Base-by-base conservation (phyloP, 2,113 vertebrate genomes). In the Cyrtonyx montezumae region DNA sequence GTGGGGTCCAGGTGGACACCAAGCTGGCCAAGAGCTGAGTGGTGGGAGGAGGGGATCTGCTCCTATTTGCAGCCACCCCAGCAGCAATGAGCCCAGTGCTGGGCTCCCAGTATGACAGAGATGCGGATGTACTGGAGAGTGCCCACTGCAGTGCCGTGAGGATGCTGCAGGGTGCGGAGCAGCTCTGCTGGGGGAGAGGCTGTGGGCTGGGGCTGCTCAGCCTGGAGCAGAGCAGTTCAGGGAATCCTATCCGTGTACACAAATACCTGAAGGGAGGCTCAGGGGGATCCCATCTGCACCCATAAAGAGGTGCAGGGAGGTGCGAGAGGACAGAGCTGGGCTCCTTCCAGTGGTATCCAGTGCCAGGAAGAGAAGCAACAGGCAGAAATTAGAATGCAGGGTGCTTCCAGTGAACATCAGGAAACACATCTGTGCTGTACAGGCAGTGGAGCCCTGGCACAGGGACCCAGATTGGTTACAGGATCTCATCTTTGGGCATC, bases 401-500 rank as follows among this genome's bases (percentile, higher is more conserved):
- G n/a, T n/a, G 36, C 25, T 58, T 51, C 43, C 61, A 25, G n/a
- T 26, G 65, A 34, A 8, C 36, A 45, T 5, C 20, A 26, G 70
- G 43, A 58, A n/a, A 58, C 22, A 3, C 66, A 25, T 74, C 16
- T 19, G 4, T 22, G 28, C 32, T 8, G 62, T 18, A 74, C 40
- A n/a, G 6, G 5, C 30, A n/a, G 15, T 18, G 2, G 45, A 61
- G 5, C 13, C 2, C 10, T 1, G 37, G 46, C 46, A 8, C 22
- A 21, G 37, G 37, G 45, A 30, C 53, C 45, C 69, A n/a, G 37
- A 3, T 37, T 59, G 28, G 53, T 4, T 37, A 36, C 23, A 42
- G 48, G 43, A 26, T 51, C 80, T 51, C 75, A 48, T 5, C 40
- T 34, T 36, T 11, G 16, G 49, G 28, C n/a, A 36, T 19, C 20